Conservation (phyloP, 2,113 vertebrate species). For the Alces alces region DNA sequence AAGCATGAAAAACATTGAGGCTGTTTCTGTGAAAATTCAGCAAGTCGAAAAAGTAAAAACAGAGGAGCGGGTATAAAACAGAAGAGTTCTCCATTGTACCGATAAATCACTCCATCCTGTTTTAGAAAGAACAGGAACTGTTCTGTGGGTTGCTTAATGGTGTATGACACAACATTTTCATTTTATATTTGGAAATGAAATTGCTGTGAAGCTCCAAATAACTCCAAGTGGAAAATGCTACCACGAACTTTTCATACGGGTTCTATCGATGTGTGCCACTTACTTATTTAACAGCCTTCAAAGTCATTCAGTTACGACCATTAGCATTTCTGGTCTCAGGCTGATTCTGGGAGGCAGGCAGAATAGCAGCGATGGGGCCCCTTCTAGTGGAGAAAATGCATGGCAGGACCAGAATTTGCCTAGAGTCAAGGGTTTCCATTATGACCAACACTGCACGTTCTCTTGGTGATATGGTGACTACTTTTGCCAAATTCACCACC, state of each 20-base stretch:
- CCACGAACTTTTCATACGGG: constrained; percentile 25
- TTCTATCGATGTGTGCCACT: neutral
- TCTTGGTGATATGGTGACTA: neutral
- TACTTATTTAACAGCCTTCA: neutral
- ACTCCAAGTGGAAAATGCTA: constrained; percentile 48
- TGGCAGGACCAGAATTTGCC: neutral
- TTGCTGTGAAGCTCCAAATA: constrained; percentile 62
- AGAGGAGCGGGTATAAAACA: neutral
- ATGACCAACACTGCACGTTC: neutral
- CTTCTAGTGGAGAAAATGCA: neutral
- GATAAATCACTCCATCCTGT: neutral
- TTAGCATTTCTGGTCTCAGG: neutral
- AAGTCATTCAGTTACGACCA: neutral
- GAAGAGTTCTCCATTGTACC: neutral
- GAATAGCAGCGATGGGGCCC: neutral
- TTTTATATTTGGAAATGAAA: constrained; percentile 70
- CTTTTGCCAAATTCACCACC: neutral
- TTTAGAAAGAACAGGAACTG: constrained; percentile 61
- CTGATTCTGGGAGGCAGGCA: neutral
- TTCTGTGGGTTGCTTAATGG: constrained; percentile 67
- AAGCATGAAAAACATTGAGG: neutral
- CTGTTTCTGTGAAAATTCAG: constrained; percentile 12
- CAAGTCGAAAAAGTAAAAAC: neutral
- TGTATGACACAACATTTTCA: constrained; percentile 67
- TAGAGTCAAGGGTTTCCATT: neutral